Evolutionary conservation across 2,888 invertebrate genomes (phyloP).

Genomic region (Listrodromus nycthemerus): DNA sequence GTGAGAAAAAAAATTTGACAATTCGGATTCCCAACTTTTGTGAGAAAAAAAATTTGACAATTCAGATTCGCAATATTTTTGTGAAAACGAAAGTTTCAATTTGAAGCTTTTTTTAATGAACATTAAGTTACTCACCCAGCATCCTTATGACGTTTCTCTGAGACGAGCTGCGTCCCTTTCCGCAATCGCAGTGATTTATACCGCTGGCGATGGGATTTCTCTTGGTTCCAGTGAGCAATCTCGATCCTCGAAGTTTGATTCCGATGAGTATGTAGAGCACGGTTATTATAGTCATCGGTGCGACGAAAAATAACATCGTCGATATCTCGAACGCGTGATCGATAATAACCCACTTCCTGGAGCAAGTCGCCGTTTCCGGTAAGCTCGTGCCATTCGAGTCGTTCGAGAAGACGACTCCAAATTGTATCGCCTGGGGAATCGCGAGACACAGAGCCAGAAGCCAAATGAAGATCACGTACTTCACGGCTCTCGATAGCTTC

Average conservation of each 20-base stretch:
- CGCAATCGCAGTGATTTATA: constrained; percentile 86
- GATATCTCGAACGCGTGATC: constrained; percentile 92
- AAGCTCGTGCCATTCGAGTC: constrained; percentile 83
- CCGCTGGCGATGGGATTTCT: constrained; percentile 86
- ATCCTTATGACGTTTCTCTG: constrained; percentile 90
- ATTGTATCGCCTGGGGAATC: constrained; percentile 92
- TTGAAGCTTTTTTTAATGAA: not conserved
- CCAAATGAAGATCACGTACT: constrained; percentile 91
- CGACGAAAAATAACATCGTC: constrained; percentile 92
- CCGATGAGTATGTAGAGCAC: constrained; percentile 93
- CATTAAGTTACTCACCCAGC: constrained; percentile 88
- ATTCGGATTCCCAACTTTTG: too few species aligned
- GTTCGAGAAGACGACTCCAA: constrained; percentile 88
- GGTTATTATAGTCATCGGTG: constrained; percentile 94
- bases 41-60: too few species aligned
- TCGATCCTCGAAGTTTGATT: constrained; percentile 88
- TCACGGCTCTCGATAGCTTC: constrained; percentile 92
- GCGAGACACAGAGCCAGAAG: constrained; percentile 90
- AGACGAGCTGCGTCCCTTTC: constrained; percentile 85
- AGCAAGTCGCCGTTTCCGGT: constrained; percentile 86
- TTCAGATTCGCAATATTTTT: too few species aligned
- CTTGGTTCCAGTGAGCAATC: constrained; percentile 85
- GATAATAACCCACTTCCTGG: constrained; percentile 87
- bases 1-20: too few species aligned
- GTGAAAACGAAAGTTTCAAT: too few species aligned